phyloP scores from a whole-genome alignment of 1,140 invertebrate species.

The Drosophila bocqueti region DNA sequence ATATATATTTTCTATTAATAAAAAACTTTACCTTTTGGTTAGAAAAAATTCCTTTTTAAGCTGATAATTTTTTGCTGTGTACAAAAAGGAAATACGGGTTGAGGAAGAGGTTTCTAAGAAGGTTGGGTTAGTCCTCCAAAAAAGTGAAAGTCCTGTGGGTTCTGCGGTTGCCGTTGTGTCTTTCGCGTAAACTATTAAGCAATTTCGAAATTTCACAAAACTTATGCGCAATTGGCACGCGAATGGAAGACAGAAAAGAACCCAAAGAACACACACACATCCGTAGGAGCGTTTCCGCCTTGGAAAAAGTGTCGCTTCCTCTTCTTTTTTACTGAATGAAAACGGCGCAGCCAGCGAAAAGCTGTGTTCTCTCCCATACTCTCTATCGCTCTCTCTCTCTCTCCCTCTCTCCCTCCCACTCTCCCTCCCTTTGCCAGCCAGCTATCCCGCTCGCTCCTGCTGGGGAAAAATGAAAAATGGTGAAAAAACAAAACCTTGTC shows the following conservation, averaged over 20 bases:
- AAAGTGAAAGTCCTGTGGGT: conserved; percentile 60
- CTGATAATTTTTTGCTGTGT: background rate
- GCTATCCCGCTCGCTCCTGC: conserved; percentile 17
- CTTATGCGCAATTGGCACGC: conserved; percentile 70
- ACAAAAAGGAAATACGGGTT: no score
- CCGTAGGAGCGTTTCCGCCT: conserved; percentile 51
- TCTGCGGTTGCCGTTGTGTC: conserved; percentile 25
- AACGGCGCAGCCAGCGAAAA: conserved; percentile 42
- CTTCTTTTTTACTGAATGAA: conserved; percentile 68
- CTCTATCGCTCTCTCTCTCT: conserved; percentile 12
- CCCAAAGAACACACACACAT: conserved; percentile 16
- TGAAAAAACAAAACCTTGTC: conserved; percentile 83
- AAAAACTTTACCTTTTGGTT: background rate
- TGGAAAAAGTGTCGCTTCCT: conserved; percentile 55
- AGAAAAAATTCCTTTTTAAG: background rate
- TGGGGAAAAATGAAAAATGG: conserved; percentile 49
- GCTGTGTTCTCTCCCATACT: conserved; percentile 41
- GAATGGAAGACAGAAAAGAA: conserved; percentile 44
- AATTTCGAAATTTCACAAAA: conserved; percentile 47
- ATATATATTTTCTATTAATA: no score
- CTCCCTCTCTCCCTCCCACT: background rate
- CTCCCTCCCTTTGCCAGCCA: background rate
- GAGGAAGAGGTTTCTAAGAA: conserved; percentile 1
- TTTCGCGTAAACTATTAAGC: conserved; percentile 49
- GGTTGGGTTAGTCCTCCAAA: conserved; percentile 33